phyloP scores from a whole-genome alignment of 2,888 invertebrate species.

The Unio pictorum region DNA sequence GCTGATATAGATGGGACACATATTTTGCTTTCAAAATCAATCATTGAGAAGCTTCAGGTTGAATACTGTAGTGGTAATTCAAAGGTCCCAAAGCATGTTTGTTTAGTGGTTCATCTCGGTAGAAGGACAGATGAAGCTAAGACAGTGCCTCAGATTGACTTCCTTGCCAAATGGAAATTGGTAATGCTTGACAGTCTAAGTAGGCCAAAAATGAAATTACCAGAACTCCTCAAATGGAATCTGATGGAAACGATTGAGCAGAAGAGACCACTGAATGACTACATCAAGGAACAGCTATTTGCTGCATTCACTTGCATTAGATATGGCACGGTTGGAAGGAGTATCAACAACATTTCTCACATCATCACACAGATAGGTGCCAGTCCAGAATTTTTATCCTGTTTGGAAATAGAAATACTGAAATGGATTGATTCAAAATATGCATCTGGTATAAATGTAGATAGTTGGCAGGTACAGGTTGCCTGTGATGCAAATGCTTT shows the following conservation, averaged over 20 bases:
- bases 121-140: slow-evolving; percentile 11
- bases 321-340: no score
- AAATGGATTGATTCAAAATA: background rate
- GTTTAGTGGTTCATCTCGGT: slow-evolving; percentile 22
- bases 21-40: slow-evolving; percentile 33
- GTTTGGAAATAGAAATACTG: background rate
- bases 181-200: no score
- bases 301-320: no score
- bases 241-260: no score
- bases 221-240: no score
- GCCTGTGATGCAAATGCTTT: slow-evolving; percentile 28
- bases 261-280: no score
- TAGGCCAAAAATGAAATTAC: no score
- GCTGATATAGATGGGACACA: slow-evolving; percentile 34
- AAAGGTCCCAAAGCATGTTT: slow-evolving; percentile 15
- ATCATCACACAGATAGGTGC: no score
- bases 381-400: no score
- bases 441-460: background rate
- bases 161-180: no score
- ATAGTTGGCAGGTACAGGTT: slow-evolving; percentile 26
- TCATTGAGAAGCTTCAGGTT: slow-evolving; percentile 22
- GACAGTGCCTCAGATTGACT: background rate
- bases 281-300: no score
- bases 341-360: no score
- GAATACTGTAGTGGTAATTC: slow-evolving; percentile 2